These are phyloP conservation scores for Ochropleura plecta DNA, from an alignment of 2,888 invertebrate species.

Conservation along the genomic window DNA sequence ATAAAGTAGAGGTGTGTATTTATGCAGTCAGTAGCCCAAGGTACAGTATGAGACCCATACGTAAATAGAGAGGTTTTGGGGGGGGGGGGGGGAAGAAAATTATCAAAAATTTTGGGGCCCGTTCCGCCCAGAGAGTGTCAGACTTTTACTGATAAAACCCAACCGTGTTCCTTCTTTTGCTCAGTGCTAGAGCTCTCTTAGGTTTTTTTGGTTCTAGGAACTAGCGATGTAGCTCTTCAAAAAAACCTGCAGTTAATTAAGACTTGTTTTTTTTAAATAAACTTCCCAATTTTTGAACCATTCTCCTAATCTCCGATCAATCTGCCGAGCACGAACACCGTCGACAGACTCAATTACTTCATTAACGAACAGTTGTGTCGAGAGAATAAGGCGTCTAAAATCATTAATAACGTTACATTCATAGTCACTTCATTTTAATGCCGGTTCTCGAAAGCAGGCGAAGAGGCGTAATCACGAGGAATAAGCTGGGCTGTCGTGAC, in stretches of 20 bases:
- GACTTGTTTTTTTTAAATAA: neutral
- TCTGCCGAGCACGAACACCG: conserved; percentile 47
- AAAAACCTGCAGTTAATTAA: neutral
- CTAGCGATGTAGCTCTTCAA: neutral
- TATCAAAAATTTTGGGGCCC: too few species aligned
- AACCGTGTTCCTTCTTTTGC: too few species aligned
- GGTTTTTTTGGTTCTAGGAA: neutral
- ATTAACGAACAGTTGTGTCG: conserved; percentile 56
- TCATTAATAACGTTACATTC: conserved; percentile 72
- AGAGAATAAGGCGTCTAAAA: conserved; percentile 64
- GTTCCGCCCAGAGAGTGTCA: too few species aligned
- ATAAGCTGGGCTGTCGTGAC: conserved; percentile 54
- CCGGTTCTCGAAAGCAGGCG: conserved; percentile 67
- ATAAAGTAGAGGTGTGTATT: conserved; percentile 40
- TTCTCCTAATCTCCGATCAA: conserved; percentile 45
- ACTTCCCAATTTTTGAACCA: conserved; percentile 5
- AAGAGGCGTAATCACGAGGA: conserved; percentile 72
- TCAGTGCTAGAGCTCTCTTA: too few species aligned
- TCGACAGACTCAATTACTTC: conserved; percentile 60
- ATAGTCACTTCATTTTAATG: conserved; percentile 73
- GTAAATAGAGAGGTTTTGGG: neutral
- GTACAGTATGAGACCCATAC: conserved; percentile 1
- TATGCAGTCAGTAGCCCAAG: neutral
- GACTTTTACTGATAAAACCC: too few species aligned
- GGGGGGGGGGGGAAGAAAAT: too few species aligned